A percentile compares a stretch with the other conserved stretches of the same genome.
phyloP scores from a whole-genome alignment of 2,888 invertebrate genomes.

The Cryptocheilus praepositus region DNA sequence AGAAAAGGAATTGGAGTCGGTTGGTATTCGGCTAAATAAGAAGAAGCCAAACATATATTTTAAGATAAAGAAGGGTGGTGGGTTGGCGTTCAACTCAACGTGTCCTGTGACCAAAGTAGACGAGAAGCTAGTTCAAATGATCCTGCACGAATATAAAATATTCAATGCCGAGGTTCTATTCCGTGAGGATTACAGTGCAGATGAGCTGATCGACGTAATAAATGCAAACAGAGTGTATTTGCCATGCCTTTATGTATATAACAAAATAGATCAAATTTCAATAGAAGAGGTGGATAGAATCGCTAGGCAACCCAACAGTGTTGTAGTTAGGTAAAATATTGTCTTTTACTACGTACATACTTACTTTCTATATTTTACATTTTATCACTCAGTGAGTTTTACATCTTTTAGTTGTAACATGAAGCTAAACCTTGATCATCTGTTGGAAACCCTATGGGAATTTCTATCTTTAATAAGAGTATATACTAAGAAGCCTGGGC shows the following conservation, averaged over 20 bases:
- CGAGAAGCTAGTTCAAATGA: constrained; percentile 98
- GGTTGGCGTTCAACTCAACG: constrained; percentile 97
- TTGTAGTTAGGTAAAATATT: constrained; percentile 89
- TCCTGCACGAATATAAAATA: constrained; percentile 98
- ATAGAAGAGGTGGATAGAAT: constrained; percentile 98
- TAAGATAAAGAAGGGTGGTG: constrained; percentile 97
- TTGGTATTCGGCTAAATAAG: constrained; percentile 97
- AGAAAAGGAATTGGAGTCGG: constrained; percentile 96
- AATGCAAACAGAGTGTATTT: constrained; percentile 93
- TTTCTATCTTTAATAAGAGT: constrained; percentile 94
- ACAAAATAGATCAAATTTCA: constrained; percentile 99
- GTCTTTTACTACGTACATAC: constrained; percentile 1
- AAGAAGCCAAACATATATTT: constrained; percentile 98
- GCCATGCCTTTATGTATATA: constrained; percentile 98
- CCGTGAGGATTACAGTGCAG: constrained; percentile 95
- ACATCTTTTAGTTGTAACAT: constrained; percentile 92
- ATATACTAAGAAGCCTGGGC: constrained; percentile 99
- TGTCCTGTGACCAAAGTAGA: constrained; percentile 94
- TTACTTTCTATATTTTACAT: background rate
- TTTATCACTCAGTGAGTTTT: constrained; percentile 13
- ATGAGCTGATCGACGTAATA: constrained; percentile 99
- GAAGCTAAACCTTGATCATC: constrained; percentile 97
- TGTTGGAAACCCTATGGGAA: constrained; percentile 95
- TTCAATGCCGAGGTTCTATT: constrained; percentile 96
- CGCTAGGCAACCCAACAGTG: constrained; percentile 89